Percentiles rank a stretch among this genome's conserved stretches.
These are phyloP conservation scores for Danionella dracula DNA, from an alignment of 2,797 vertebrate genomes.

Conservation along the genomic window DNA sequence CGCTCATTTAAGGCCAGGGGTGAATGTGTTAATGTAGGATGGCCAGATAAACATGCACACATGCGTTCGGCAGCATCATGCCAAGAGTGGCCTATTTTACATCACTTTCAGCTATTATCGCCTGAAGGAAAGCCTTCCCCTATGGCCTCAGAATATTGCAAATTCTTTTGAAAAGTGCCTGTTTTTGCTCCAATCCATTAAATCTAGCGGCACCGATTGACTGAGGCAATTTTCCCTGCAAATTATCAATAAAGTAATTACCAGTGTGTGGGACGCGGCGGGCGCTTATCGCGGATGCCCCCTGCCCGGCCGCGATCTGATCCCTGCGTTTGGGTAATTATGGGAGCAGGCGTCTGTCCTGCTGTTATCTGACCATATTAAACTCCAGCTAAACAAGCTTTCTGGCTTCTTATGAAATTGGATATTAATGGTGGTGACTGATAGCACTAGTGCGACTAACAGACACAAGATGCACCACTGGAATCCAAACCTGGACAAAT, in stretches of 20 bases:
- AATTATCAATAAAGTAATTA: slow-evolving; percentile 86
- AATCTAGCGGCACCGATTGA: slow-evolving; percentile 69
- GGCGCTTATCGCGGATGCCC: slow-evolving; percentile 74
- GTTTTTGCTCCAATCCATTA: slow-evolving; percentile 64
- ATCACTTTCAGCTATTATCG: slow-evolving; percentile 76
- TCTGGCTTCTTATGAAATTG: slow-evolving; percentile 68
- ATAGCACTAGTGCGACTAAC: slow-evolving; percentile 65
- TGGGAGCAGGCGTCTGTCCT: slow-evolving; percentile 56
- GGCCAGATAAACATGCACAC: slow-evolving; percentile 53
- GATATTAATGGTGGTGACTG: slow-evolving; percentile 69
- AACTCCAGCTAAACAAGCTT: slow-evolving; percentile 64
- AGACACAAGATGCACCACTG: slow-evolving; percentile 57
- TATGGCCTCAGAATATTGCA: slow-evolving; percentile 71
- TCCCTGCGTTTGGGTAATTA: slow-evolving; percentile 79
- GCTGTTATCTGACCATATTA: slow-evolving; percentile 70
- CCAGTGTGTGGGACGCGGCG: slow-evolving; percentile 65
- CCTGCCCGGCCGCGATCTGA: slow-evolving; percentile 66
- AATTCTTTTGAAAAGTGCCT: slow-evolving; percentile 69
- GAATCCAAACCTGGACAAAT: slow-evolving; percentile 56
- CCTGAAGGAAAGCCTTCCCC: slow-evolving; percentile 67
- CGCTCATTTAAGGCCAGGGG: slow-evolving; percentile 68
- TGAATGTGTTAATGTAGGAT: slow-evolving; percentile 73
- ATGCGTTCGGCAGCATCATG: slow-evolving; percentile 65
- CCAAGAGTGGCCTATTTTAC: slow-evolving; percentile 71
- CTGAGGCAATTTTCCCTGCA: slow-evolving; percentile 65